Percentiles rank a stretch among this genome's conserved stretches.
Evolutionary conservation across 2,888 invertebrate species (phyloP).

Genomic region (Therioaphis trifolii): DNA sequence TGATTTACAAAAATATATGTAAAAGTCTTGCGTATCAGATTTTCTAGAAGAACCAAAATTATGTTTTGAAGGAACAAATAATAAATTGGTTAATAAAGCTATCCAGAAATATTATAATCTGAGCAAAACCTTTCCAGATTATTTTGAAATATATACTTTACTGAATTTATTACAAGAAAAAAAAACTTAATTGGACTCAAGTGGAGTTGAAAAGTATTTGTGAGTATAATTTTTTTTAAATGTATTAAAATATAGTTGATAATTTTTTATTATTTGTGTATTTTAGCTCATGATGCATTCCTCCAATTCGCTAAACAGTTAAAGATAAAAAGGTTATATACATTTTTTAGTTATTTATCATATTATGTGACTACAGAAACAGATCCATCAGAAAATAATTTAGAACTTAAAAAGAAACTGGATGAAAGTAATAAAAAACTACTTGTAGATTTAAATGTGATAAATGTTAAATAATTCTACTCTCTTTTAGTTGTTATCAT

Average conservation of each 20-base stretch:
- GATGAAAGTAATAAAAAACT: slow-evolving; percentile 54
- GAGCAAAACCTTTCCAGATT: slow-evolving; percentile 37
- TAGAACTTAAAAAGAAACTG: slow-evolving; percentile 37
- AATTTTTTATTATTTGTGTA: not conserved
- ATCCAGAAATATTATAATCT: slow-evolving; percentile 52
- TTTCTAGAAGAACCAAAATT: slow-evolving; percentile 44
- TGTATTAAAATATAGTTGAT: not conserved
- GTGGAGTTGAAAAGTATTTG: slow-evolving; percentile 27
- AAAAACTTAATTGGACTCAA: slow-evolving; percentile 48
- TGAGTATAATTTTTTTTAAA: not conserved
- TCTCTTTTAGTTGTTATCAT: not conserved
- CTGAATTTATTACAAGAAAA: slow-evolving; percentile 32
- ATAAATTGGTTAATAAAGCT: slow-evolving; percentile 31
- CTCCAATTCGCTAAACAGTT: slow-evolving; percentile 42
- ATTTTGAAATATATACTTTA: slow-evolving; percentile 54
- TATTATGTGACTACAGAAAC: not conserved
- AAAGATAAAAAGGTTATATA: slow-evolving; percentile 30
- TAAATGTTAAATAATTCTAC: not conserved
- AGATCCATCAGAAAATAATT: slow-evolving; percentile 51
- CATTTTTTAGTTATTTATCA: slow-evolving; percentile 19
- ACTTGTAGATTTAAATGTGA: not conserved
- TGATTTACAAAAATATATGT: slow-evolving; percentile 51
- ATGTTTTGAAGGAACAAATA: slow-evolving; percentile 26
- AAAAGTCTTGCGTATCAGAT: not conserved
- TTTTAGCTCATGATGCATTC: slow-evolving; percentile 43